Percentiles rank a stretch among this genome's conserved stretches.
phyloP scores from a whole-genome alignment of 2,888 invertebrate genomes.

The Xanthia icteritia region DNA sequence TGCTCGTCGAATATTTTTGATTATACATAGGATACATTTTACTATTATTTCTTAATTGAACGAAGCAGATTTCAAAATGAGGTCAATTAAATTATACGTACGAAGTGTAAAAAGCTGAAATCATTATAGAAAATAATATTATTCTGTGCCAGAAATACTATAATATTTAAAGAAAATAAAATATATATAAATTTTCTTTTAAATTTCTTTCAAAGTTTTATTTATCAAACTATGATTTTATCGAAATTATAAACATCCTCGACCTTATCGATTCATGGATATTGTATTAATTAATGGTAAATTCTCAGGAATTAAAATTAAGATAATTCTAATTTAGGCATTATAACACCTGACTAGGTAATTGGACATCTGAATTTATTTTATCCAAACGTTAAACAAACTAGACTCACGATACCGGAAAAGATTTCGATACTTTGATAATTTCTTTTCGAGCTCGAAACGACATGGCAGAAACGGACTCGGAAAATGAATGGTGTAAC shows the following conservation, averaged over 20 bases:
- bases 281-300: constrained; percentile 48
- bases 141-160: constrained; percentile 52
- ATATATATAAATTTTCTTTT: not conserved
- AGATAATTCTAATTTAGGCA: constrained; percentile 46
- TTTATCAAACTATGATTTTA: not conserved
- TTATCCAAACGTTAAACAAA: not conserved
- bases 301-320: constrained; percentile 61
- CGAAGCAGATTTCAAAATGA: constrained; percentile 55
- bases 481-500: not conserved
- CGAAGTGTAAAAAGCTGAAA: constrained; percentile 39
- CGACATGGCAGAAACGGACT: not conserved
- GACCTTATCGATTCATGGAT: constrained; percentile 18
- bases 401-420: too few species aligned
- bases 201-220: constrained; percentile 1
- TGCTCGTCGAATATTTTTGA: not conserved
- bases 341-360: constrained; percentile 24
- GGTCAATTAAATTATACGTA: constrained; percentile 70
- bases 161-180: constrained; percentile 7
- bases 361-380: constrained; percentile 36
- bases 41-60: constrained; percentile 1
- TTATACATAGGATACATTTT: not conserved
- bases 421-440: not conserved
- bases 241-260: not conserved
- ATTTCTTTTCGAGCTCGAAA: not conserved
- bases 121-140: constrained; percentile 37